phyloP scores from a whole-genome alignment of 2,113 vertebrate species.

The Progne subis region DNA sequence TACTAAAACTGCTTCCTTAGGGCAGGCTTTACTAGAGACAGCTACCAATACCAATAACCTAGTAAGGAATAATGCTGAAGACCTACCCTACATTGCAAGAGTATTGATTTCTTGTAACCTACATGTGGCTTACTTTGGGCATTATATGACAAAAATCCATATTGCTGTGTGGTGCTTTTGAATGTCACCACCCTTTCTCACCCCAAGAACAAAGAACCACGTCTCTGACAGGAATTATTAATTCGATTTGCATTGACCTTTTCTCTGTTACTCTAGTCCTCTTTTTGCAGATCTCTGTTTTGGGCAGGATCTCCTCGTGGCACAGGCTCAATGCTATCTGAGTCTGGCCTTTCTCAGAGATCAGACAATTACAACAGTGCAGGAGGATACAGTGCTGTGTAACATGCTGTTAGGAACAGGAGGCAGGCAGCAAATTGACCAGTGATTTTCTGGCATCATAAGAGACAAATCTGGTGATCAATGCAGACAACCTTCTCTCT shows the following conservation, averaged over 20 bases:
- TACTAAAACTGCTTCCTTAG: neutral
- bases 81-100: neutral
- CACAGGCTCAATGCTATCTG: neutral
- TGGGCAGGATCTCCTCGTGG: neutral
- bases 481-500: neutral
- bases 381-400: neutral
- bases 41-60: neutral
- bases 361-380: neutral
- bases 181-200: neutral
- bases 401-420: neutral
- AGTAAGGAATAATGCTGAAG: neutral
- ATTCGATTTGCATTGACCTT: neutral
- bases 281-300: neutral
- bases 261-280: neutral
- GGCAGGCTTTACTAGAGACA: neutral
- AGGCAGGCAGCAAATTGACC: neutral
- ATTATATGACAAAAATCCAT: neutral
- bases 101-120: neutral
- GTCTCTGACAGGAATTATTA: neutral
- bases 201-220: neutral
- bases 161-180: neutral
- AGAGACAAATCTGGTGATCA: neutral
- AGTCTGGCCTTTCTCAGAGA: neutral
- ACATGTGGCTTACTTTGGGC: neutral
- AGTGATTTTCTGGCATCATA: neutral